A percentile compares a stretch with the other conserved stretches of the same genome.
Evolutionary conservation across 2,888 invertebrate genomes (phyloP).

Genomic region (Harpalus rubripes): DNA sequence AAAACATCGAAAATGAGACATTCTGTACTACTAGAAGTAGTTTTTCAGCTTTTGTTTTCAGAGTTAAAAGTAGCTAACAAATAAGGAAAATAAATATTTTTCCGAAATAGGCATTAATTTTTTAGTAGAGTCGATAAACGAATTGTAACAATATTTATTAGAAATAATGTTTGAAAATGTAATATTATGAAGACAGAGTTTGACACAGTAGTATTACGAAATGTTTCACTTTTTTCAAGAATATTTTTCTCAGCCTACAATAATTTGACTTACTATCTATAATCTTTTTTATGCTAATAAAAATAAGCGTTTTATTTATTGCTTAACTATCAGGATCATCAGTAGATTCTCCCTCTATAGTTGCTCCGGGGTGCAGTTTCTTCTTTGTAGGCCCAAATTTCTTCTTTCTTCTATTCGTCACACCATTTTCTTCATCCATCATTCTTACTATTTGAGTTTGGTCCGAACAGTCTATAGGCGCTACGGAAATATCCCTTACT

Average conservation of each 20-base stretch:
- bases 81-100: too few relatives aligned
- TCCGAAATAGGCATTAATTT: too few relatives aligned
- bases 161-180: too few relatives aligned
- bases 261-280: background rate
- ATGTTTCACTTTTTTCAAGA: background rate
- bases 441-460: slow-evolving; percentile 93
- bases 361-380: slow-evolving; percentile 72
- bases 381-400: slow-evolving; percentile 77
- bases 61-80: too few relatives aligned
- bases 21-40: too few relatives aligned
- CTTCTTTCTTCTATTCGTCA: slow-evolving; percentile 84
- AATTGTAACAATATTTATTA: too few relatives aligned
- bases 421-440: slow-evolving; percentile 97
- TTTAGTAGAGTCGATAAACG: too few relatives aligned
- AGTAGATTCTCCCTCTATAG: slow-evolving; percentile 76
- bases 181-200: too few relatives aligned
- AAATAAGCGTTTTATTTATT: slow-evolving; percentile 32
- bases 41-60: too few relatives aligned
- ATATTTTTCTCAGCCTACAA: background rate
- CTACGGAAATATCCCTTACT: slow-evolving; percentile 97
- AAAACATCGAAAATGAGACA: too few relatives aligned
- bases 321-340: slow-evolving; percentile 75
- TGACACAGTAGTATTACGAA: too few relatives aligned
- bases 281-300: slow-evolving; percentile 14
- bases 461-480: slow-evolving; percentile 95